phyloP scores from a whole-genome alignment of 2,113 vertebrate genomes.

The Pogona vitticeps region DNA sequence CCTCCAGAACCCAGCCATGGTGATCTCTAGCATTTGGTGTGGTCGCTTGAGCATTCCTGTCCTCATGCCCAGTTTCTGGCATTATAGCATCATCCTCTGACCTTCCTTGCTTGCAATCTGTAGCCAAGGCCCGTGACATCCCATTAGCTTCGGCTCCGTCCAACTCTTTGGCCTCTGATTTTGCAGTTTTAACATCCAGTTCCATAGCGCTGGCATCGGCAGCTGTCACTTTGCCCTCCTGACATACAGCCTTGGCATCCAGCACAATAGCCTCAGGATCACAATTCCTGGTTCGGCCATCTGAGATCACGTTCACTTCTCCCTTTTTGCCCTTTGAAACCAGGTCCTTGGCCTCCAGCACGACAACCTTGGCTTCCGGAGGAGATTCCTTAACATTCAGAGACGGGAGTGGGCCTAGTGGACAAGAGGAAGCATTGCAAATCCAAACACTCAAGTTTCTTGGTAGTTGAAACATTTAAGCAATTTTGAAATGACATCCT shows the following conservation, averaged over 20 bases:
- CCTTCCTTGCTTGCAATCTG: neutral
- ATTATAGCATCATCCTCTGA: neutral
- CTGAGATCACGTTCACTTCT: neutral
- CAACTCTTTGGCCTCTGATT: neutral
- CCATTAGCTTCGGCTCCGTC: neutral
- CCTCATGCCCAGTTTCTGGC: neutral
- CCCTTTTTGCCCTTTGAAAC: neutral
- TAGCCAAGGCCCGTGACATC: neutral
- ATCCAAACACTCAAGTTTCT: neutral
- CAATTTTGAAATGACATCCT: neutral
- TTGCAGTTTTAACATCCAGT: neutral
- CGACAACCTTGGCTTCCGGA: neutral
- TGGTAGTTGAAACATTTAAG: conserved; percentile 1
- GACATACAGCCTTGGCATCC: neutral
- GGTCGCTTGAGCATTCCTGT: neutral
- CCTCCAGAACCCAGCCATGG: neutral
- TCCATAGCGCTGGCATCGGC: neutral
- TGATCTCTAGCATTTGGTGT: neutral
- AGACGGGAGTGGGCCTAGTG: neutral
- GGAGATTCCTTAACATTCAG: conserved; percentile 5
- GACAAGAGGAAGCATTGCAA: conserved; percentile 12
- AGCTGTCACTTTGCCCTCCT: neutral
- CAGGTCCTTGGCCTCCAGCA: conserved; percentile 30
- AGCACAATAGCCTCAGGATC: neutral
- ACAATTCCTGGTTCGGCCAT: neutral